A percentile compares a stretch with the other conserved stretches of the same genome.
Conservation (phyloP, 1,140 invertebrate species). For the Papilio helenus region DNA sequence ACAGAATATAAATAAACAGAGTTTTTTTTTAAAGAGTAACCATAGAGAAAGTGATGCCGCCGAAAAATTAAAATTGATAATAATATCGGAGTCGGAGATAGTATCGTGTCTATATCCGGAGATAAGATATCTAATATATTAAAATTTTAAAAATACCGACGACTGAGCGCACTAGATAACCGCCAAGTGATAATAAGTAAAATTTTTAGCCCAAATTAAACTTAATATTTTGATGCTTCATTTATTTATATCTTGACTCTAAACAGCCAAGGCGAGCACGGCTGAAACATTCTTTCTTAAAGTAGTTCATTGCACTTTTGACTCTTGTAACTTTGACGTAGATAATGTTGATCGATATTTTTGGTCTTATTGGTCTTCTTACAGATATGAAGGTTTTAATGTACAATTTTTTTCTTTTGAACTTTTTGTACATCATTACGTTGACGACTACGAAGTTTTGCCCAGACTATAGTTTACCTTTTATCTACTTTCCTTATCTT, state of each 20-base stretch:
- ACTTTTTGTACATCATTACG: neutral
- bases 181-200: no score
- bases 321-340: no score
- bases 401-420: neutral
- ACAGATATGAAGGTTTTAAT: neutral
- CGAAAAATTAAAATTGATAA: neutral
- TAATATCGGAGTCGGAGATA: neutral
- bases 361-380: no score
- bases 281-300: no score
- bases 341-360: no score
- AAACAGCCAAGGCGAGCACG: no score
- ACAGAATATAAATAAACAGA: neutral
- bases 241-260: no score
- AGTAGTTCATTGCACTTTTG: no score
- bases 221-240: no score
- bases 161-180: no score
- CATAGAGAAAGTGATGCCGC: neutral
- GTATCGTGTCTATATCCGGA: neutral
- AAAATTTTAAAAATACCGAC: no score
- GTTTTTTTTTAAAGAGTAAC: neutral
- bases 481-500: slow-evolving; percentile 19
- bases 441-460: neutral
- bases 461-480: neutral
- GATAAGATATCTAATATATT: neutral
- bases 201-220: no score